A percentile compares a stretch with the other conserved stretches of the same genome.
phyloP scores from a whole-genome alignment of 2,113 vertebrate genomes.

The Psephotus haematonotus region DNA sequence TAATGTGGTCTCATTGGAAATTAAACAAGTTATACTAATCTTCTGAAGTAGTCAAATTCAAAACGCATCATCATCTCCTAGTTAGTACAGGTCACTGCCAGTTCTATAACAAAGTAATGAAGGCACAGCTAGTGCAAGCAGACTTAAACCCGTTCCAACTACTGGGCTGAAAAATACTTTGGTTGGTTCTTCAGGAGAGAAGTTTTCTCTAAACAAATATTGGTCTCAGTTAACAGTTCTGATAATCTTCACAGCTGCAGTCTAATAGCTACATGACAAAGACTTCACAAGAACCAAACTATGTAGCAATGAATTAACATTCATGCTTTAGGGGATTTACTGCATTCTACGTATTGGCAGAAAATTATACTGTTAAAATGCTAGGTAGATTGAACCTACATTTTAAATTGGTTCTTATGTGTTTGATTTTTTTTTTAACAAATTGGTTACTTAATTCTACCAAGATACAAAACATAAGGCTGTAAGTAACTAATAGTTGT shows the following conservation, averaged over 20 bases:
- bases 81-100: slow-evolving; percentile 74
- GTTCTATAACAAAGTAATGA: slow-evolving; percentile 81
- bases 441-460: slow-evolving; percentile 90
- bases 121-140: slow-evolving; percentile 79
- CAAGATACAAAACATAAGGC: slow-evolving; percentile 99
- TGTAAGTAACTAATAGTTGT: slow-evolving; percentile 94
- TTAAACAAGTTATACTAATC: slow-evolving; percentile 71
- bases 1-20: slow-evolving; percentile 72
- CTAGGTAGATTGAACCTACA: slow-evolving; percentile 85
- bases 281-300: slow-evolving; percentile 95
- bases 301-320: slow-evolving; percentile 88
- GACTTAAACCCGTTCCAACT: slow-evolving; percentile 73
- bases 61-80: slow-evolving; percentile 68
- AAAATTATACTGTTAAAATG: slow-evolving; percentile 89
- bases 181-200: slow-evolving; percentile 79
- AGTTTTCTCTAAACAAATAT: slow-evolving; percentile 71
- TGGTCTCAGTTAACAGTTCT: slow-evolving; percentile 74
- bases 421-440: slow-evolving; percentile 85
- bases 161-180: slow-evolving; percentile 78
- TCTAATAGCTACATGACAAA: slow-evolving; percentile 90
- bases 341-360: slow-evolving; percentile 84
- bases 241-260: slow-evolving; percentile 84
- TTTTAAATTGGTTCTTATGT: slow-evolving; percentile 85
- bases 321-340: slow-evolving; percentile 85
- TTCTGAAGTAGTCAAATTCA: slow-evolving; percentile 64